A percentile compares a stretch with the other conserved stretches of the same genome.
phyloP scores from a whole-genome alignment of 1,140 invertebrate genomes.

The Halyomorpha halys region DNA sequence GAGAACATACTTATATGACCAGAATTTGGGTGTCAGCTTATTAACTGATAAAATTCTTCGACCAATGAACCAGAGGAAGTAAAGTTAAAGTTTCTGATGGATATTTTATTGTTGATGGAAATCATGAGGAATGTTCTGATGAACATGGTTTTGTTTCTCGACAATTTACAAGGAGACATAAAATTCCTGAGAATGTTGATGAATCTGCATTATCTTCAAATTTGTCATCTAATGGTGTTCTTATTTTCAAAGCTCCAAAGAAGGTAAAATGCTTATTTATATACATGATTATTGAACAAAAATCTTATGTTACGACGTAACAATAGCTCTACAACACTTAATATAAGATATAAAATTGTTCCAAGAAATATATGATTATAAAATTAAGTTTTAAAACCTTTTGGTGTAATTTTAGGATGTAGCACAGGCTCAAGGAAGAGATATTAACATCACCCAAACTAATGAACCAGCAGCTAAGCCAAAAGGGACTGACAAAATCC shows the following conservation, averaged over 20 bases:
- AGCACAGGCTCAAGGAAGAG: background rate
- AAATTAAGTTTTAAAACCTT: too few species aligned
- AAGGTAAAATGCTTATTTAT: slow-evolving; percentile 25
- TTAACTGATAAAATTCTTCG: background rate
- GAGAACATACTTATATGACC: background rate
- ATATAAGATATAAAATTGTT: too few species aligned
- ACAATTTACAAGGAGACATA: slow-evolving; percentile 52
- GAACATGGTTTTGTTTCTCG: slow-evolving; percentile 50
- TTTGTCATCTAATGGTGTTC: slow-evolving; percentile 49
- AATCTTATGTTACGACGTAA: too few species aligned
- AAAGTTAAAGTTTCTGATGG: slow-evolving; percentile 57
- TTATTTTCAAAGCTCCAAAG: slow-evolving; percentile 49
- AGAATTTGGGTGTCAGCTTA: slow-evolving; percentile 18
- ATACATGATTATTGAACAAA: background rate
- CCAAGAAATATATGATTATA: too few species aligned
- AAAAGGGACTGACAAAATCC: background rate
- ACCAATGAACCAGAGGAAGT: slow-evolving; percentile 55
- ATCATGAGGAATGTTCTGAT: slow-evolving; percentile 55
- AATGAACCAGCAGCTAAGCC: background rate
- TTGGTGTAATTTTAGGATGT: too few species aligned
- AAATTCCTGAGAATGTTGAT: slow-evolving; percentile 50
- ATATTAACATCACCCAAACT: background rate
- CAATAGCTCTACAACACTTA: too few species aligned
- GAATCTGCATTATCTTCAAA: slow-evolving; percentile 46
- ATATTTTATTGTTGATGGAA: slow-evolving; percentile 54